These are phyloP conservation scores for Eupithecia dodoneata DNA, from an alignment of 2,888 invertebrate species.

Conservation along the genomic window DNA sequence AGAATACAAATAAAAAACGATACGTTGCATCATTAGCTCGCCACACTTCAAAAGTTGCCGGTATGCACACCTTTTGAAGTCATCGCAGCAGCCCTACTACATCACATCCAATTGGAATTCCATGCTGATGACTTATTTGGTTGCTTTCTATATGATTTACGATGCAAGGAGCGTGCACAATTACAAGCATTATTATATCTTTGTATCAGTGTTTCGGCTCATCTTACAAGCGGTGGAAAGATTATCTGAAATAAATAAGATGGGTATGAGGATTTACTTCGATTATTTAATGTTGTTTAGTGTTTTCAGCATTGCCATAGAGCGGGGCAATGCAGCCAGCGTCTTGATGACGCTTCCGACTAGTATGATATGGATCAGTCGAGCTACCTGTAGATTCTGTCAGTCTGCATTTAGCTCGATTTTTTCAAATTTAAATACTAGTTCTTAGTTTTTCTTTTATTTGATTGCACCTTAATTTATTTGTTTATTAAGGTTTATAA, in stretches of 20 bases:
- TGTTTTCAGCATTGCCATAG: no score
- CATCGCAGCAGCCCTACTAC: conserved; percentile 69
- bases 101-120: conserved; percentile 77
- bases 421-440: no score
- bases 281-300: background rate
- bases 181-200: conserved; percentile 56
- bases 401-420: no score
- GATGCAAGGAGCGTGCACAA: conserved; percentile 54
- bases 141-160: conserved; percentile 79
- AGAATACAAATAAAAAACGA: background rate
- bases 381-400: no score
- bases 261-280: background rate
- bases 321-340: no score
- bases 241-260: background rate
- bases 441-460: no score
- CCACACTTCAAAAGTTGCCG: conserved; percentile 15
- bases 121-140: conserved; percentile 77
- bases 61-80: conserved; percentile 52
- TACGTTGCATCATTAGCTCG: background rate
- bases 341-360: no score
- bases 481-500: no score
- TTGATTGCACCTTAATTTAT: no score
- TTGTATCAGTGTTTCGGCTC: conserved; percentile 43
- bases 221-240: background rate
- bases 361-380: no score